phyloP scores from a whole-genome alignment of 2,113 vertebrate species.

The Syngnathus floridae region DNA sequence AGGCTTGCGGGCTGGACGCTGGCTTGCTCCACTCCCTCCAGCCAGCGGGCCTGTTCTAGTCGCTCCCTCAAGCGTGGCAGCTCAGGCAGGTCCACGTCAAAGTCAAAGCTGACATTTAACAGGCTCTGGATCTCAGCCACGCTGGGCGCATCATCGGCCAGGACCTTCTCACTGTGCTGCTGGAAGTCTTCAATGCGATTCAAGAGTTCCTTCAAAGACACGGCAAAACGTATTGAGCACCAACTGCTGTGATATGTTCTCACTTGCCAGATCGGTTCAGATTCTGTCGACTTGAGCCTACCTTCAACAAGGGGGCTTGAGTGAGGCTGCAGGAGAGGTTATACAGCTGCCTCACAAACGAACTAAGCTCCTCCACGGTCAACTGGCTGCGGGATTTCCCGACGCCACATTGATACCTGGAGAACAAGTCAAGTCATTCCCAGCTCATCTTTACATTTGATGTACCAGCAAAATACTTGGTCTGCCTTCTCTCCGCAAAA shows the following conservation, averaged over 20 bases:
- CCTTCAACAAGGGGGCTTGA: constrained; percentile 87
- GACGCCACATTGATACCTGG: constrained; percentile 83
- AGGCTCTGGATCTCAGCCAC: constrained; percentile 80
- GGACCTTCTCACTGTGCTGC: constrained; percentile 83
- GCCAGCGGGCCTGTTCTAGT: constrained; percentile 88
- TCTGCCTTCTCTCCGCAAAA: not conserved
- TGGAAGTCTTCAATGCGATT: constrained; percentile 91
- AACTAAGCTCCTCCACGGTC: constrained; percentile 84
- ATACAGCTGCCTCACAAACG: constrained; percentile 89
- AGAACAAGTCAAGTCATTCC: not conserved
- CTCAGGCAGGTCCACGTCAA: constrained; percentile 86
- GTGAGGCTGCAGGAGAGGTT: constrained; percentile 86
- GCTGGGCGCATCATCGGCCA: constrained; percentile 76
- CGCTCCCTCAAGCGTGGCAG: constrained; percentile 74
- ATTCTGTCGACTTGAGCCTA: constrained; percentile 37
- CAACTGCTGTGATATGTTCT: not conserved
- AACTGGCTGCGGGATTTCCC: constrained; percentile 87
- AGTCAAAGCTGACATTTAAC: constrained; percentile 84
- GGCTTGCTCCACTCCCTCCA: constrained; percentile 81
- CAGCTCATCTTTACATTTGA: not conserved
- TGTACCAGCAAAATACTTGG: not conserved
- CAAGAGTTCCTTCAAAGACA: constrained; percentile 77
- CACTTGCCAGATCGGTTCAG: not conserved
- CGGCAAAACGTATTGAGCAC: not conserved
- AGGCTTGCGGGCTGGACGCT: constrained; percentile 70